Percentiles rank a stretch among this genome's conserved stretches.
Evolutionary conservation across 2,113 vertebrate species (phyloP).

Genomic region (Eira barbara): DNA sequence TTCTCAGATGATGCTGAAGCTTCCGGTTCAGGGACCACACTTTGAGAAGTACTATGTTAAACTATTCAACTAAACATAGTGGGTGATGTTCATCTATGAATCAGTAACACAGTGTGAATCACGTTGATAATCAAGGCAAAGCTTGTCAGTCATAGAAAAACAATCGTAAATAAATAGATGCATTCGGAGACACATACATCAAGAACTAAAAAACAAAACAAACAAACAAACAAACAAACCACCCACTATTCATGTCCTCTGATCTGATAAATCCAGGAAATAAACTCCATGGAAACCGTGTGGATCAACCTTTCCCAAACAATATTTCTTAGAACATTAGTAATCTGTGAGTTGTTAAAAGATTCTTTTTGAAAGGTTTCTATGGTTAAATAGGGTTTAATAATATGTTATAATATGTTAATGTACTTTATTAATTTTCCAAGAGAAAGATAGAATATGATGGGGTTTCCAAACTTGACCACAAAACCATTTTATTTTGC

Average conservation of each 20-base stretch:
- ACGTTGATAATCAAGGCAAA: neutral
- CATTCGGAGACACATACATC: neutral
- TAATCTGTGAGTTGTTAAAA: neutral
- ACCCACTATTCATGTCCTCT: neutral
- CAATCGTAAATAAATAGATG: neutral
- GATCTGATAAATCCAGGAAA: neutral
- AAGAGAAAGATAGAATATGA: neutral
- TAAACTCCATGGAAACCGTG: neutral
- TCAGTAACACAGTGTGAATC: neutral
- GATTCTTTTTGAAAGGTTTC: neutral
- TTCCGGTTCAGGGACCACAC: neutral
- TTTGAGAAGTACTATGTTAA: neutral
- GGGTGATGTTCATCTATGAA: neutral
- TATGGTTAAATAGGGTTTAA: neutral
- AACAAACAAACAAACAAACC: no score
- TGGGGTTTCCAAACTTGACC: neutral
- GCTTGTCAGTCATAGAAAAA: neutral
- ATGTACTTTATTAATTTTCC: neutral
- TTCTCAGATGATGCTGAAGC: neutral
- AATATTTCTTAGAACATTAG: neutral
- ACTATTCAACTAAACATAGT: neutral
- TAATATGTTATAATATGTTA: neutral
- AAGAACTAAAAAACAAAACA: neutral
- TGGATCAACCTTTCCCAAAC: neutral
- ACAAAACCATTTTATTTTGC: constrained; percentile 7